phyloP scores from a whole-genome alignment of 1,140 invertebrate genomes.

The Magallana angulata region DNA sequence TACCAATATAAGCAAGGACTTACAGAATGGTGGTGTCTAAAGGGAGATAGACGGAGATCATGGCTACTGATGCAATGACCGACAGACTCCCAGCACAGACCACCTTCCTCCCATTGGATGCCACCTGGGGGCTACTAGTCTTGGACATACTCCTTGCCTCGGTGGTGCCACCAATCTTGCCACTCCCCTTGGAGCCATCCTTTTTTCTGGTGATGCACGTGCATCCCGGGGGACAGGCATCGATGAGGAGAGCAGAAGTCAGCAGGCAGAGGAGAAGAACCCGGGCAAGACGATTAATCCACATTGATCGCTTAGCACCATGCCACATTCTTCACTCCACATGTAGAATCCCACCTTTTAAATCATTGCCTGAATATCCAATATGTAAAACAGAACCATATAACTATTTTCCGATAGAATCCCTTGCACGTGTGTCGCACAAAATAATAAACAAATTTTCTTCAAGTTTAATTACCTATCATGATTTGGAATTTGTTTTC shows the following conservation, averaged over 20 bases:
- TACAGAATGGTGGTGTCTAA: slow-evolving; percentile 46
- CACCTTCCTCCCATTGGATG: slow-evolving; percentile 30
- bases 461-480: background rate
- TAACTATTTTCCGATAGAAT: background rate
- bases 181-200: slow-evolving; percentile 19
- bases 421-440: background rate
- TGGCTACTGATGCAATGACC: slow-evolving; percentile 27
- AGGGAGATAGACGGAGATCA: slow-evolving; percentile 31
- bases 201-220: slow-evolving; percentile 47
- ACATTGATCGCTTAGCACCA: slow-evolving; percentile 18
- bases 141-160: background rate
- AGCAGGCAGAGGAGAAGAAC: slow-evolving; percentile 11
- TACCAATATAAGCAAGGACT: background rate
- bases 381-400: background rate
- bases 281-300: slow-evolving; percentile 4
- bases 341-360: background rate
- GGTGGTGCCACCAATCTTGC: background rate
- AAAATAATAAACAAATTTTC: background rate
- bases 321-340: slow-evolving; percentile 9
- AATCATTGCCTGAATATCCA: background rate
- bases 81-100: slow-evolving; percentile 43
- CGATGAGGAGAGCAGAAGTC: background rate
- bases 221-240: slow-evolving; percentile 49
- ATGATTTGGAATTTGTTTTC: background rate
- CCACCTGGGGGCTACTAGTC: slow-evolving; percentile 25